phyloP scores from a whole-genome alignment of 2,113 vertebrate species.

The Acrocephalus arundinaceus region DNA sequence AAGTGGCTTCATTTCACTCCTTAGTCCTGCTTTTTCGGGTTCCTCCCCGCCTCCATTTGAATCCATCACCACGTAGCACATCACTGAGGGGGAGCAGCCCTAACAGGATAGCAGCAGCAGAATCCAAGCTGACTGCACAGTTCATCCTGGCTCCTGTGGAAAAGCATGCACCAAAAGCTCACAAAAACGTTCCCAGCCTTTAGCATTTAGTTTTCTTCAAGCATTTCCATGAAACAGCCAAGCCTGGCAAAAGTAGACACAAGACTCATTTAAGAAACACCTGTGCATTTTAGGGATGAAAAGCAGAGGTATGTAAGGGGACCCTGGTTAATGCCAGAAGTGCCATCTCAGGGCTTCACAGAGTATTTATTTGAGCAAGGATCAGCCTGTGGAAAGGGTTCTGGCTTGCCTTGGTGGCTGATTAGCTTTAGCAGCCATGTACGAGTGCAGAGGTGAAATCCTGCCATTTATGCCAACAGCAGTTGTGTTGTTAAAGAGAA shows the following conservation, averaged over 20 bases:
- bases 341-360: neutral
- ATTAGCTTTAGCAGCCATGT: neutral
- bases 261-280: neutral
- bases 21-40: neutral
- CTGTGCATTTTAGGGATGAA: neutral
- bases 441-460: neutral
- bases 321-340: neutral
- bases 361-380: neutral
- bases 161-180: accelerated
- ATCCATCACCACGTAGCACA: neutral
- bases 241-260: neutral
- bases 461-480: neutral
- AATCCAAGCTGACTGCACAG: neutral
- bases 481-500: neutral
- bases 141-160: accelerated
- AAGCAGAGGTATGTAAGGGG: neutral
- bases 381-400: neutral
- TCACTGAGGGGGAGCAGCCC: neutral
- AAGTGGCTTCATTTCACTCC: neutral
- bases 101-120: neutral
- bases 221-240: neutral
- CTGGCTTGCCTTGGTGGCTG: neutral
- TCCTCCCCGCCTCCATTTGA: neutral
- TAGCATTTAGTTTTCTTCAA: neutral
- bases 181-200: neutral